Evolutionary conservation across 2,888 invertebrate species (phyloP).

Genomic region (Anthrax anthrax): DNA sequence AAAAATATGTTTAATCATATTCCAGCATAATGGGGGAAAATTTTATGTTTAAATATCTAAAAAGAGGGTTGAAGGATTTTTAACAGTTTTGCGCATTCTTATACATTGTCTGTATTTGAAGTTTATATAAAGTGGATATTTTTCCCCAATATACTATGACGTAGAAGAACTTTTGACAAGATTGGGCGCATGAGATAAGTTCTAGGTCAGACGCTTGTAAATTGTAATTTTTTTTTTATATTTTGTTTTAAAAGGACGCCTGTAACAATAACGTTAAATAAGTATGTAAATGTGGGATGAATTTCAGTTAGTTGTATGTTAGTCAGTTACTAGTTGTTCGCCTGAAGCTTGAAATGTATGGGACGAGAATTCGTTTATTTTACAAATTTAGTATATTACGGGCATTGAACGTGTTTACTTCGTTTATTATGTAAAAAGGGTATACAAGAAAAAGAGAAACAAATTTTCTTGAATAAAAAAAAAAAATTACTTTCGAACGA

Average conservation of each 20-base stretch:
- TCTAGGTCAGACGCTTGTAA: slow-evolving; percentile 11
- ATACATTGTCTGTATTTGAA: background rate
- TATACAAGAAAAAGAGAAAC: no score
- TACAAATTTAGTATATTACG: slow-evolving; percentile 4
- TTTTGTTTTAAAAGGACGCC: background rate
- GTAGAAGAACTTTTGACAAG: background rate
- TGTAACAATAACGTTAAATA: background rate
- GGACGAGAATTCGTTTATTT: no score
- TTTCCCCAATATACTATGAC: no score
- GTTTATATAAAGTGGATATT: no score
- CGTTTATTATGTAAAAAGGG: background rate
- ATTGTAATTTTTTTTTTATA: background rate
- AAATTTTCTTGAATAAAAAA: no score
- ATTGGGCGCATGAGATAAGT: slow-evolving; percentile 9
- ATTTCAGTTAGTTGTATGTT: background rate
- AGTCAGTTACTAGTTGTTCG: background rate
- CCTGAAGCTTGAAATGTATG: background rate
- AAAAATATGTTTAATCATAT: no score
- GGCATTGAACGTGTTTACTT: slow-evolving; percentile 5
- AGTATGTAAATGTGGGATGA: no score
- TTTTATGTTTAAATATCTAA: no score
- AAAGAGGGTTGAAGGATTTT: no score
- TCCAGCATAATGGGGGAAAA: no score
- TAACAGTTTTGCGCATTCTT: background rate
- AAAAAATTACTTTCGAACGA: no score